phyloP scores from a whole-genome alignment of 2,888 invertebrate species.

The Lasioglossum marginatum region DNA sequence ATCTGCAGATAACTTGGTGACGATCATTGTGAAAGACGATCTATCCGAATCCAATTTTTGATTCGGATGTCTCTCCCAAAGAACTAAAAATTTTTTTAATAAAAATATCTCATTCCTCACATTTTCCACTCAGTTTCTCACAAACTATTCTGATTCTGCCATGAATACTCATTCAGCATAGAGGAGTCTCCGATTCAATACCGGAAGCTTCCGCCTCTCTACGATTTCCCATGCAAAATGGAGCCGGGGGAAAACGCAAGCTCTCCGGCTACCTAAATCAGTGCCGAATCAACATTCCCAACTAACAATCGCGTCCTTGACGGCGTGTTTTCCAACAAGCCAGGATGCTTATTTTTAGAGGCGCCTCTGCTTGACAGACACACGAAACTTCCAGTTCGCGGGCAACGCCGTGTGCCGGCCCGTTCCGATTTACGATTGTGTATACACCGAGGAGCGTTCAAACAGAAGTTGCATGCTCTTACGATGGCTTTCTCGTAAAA shows the following conservation, averaged over 20 bases:
- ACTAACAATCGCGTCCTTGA: slow-evolving; percentile 32
- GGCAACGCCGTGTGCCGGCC: neutral
- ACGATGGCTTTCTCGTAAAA: slow-evolving; percentile 24
- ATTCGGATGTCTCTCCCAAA: neutral
- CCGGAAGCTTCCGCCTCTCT: no score
- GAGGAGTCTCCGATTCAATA: no score
- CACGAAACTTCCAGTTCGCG: slow-evolving; percentile 6
- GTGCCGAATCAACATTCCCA: slow-evolving; percentile 8
- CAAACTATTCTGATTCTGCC: no score
- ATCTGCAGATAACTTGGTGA: neutral
- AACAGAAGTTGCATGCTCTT: slow-evolving; percentile 2
- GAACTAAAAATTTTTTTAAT: no score
- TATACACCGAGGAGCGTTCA: neutral
- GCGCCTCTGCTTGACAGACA: slow-evolving; percentile 19
- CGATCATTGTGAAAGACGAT: neutral
- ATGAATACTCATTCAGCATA: no score
- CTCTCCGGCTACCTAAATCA: neutral
- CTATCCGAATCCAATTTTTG: neutral
- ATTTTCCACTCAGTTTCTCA: no score
- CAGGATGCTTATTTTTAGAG: slow-evolving; percentile 33
- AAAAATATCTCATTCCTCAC: no score
- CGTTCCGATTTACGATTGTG: slow-evolving; percentile 21
- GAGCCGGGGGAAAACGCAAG: no score
- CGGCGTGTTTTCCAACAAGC: slow-evolving; percentile 13
- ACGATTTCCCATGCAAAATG: neutral